phyloP scores from a whole-genome alignment of 2,888 invertebrate genomes.

The Exephanes ischioxanthus region DNA sequence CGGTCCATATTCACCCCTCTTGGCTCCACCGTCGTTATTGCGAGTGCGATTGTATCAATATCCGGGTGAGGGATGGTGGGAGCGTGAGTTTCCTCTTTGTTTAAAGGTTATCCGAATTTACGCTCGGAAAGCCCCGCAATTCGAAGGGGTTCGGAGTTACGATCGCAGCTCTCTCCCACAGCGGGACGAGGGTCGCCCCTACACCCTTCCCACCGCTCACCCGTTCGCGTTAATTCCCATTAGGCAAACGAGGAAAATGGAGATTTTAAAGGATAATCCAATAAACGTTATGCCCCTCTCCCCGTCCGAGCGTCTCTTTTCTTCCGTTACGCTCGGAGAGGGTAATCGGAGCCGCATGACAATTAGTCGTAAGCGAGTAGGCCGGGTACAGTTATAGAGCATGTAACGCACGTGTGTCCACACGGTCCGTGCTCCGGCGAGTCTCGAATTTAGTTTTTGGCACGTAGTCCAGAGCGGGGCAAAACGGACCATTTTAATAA shows the following conservation, averaged over 20 bases:
- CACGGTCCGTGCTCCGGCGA: neutral
- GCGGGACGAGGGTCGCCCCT: conserved; percentile 34
- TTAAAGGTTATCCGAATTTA: conserved; percentile 47
- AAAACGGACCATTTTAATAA: neutral
- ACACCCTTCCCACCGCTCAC: conserved; percentile 17
- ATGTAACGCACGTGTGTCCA: neutral
- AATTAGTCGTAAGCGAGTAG: conserved; percentile 41
- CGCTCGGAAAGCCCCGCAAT: conserved; percentile 14
- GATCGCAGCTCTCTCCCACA: conserved; percentile 14
- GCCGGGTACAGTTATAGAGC: neutral
- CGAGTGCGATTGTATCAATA: conserved; percentile 35
- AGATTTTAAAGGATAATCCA: conserved; percentile 65
- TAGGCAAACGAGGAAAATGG: conserved; percentile 66
- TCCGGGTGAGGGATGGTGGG: neutral
- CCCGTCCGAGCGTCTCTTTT: conserved; percentile 22
- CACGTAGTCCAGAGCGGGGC: neutral
- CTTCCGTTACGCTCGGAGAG: conserved; percentile 18
- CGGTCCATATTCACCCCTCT: neutral
- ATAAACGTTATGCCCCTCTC: conserved; percentile 54
- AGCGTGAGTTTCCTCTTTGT: conserved; percentile 35
- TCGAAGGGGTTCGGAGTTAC: conserved; percentile 39
- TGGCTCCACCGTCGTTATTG: neutral
- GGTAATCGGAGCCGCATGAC: conserved; percentile 45
- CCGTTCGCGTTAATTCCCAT: conserved; percentile 64
- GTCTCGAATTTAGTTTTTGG: conserved; percentile 29